These are phyloP conservation scores for Sebastes aleutianus DNA, from an alignment of 2,797 vertebrate genomes.

Conservation along the genomic window DNA sequence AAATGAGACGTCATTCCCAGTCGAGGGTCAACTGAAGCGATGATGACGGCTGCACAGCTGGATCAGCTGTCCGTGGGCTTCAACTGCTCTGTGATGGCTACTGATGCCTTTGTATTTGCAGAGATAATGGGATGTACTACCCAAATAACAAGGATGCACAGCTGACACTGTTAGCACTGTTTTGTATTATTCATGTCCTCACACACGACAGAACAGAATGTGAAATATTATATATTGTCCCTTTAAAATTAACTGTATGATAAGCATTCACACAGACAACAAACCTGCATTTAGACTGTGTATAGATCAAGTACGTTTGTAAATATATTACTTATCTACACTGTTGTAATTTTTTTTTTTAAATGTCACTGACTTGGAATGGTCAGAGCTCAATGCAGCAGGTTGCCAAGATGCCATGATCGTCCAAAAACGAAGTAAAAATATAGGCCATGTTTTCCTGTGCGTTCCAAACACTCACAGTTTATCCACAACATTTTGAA, in stretches of 20 bases:
- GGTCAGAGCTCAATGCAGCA: background rate
- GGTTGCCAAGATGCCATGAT: background rate
- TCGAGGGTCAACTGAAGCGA: constrained; percentile 24
- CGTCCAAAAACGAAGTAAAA: background rate
- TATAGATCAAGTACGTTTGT: background rate
- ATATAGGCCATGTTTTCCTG: background rate
- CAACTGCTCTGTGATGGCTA: constrained; percentile 11
- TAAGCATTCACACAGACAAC: background rate
- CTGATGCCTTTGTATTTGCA: constrained; percentile 32
- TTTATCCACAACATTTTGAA: no score
- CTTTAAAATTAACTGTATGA: background rate
- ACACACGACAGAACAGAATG: background rate
- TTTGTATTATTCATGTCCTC: constrained; percentile 29
- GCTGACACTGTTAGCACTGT: constrained; percentile 1
- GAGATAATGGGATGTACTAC: constrained; percentile 18
- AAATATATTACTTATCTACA: background rate
- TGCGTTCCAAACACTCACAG: background rate
- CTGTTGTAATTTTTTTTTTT: background rate
- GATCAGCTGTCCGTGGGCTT: constrained; percentile 30
- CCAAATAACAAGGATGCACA: constrained; percentile 8
- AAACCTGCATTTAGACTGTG: background rate
- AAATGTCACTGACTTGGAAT: no score
- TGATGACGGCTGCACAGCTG: constrained; percentile 42
- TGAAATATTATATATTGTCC: background rate
- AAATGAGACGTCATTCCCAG: constrained; percentile 23